Base-by-base conservation (phyloP, 2,888 invertebrate species). In the Melitaea athalia region DNA sequence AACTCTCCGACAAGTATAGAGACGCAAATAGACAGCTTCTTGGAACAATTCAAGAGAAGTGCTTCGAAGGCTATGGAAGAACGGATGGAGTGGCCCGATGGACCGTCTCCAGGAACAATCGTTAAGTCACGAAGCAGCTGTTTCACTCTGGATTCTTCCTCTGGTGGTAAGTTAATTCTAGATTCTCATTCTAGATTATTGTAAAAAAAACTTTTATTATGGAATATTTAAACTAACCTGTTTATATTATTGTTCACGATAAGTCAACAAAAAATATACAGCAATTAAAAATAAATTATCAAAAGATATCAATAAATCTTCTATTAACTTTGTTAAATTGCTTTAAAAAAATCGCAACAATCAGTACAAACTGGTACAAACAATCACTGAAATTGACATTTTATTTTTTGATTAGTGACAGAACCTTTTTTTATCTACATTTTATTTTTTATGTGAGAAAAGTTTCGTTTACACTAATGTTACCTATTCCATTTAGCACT, bases 21-120 rank as follows among this genome's bases (percentile, higher is more conserved):
- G 93, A 96, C 95, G 81, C 96, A 96, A 93, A 96, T 96, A 92
- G 96, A 96, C 94, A 95, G 95, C 92, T 96, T 96, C 92, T 90
- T 96, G 86, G 96, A 96, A 93, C 96, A 96, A 85, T 96, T 96
- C 85, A 96, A 96, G 85, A 94, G 95, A 75, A 96, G 96, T 92
- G 96, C 96, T 77, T 96, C 96, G 67, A 95, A 95, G 82, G 96
- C 95, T 69, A 96, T 96, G 94, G 95, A 95, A 77, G 94, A 94
- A 74, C 83, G 88, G 67, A 91, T 91, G 83, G 93, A 93, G 75
- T 93, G 93, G 93, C 88, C 91, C 67, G 91, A 92, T 78, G 88
- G 90, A 70, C 81, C 87, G n/a, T 87, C 89, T 59, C 88, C 91
- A 69, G 89, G 88, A 65, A 82, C 86, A 53, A 88, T 93, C 68